Evolutionary conservation across 2,888 invertebrate genomes (phyloP), one percentile per base, ranked within the genome.

Genomic region (Adelognathus sp.): DNA sequence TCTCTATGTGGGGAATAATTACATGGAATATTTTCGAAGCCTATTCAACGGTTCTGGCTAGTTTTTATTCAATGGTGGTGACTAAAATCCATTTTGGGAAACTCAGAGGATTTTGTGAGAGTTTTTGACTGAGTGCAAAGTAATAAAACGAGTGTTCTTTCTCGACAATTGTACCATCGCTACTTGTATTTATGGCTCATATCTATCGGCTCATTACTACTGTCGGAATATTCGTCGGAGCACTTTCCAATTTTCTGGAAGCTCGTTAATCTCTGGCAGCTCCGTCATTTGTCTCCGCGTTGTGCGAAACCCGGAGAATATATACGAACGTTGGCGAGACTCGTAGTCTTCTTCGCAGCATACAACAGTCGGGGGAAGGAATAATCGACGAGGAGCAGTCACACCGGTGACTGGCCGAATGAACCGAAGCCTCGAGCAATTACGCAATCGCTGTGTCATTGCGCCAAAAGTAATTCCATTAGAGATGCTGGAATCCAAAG

Each of bases 381-480:
- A 76, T 78, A 79, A 74, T 75, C 66, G 71, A 78, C 74, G 75
- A 83, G 81, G 71, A 73, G 63, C 63, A 69, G 81, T 75, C 85
- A 85, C 85, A 85, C 83, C 83, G 81, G 77, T 61, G 80, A 61
- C 64, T 31, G 81, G 71, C 75, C 50, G 54, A 46, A 78, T 31
- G 75, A 73, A 72, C n/a, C 69, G 73, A 71, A 81, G 80, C 61
- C 81, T 73, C 77, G 69, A 71, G 81, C 81, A 87, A 88, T 88
- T 90, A 88, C 86, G 88, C 88, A 90, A 90, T 89, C 89, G 90
- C 90, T 90, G 89, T 89, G 90, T 90, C 90, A 90, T 87, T 88
- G 88, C 86, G 87, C 86, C 87, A 88, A 88, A n/a, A 89, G 90
- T 89, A 88, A 90, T 90, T 90, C 87, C 90, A 90, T 90, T 90